Evolutionary conservation across 2,888 invertebrate genomes (phyloP), one percentile per base, ranked within the genome.

Genomic region (Drosophila recens): DNA sequence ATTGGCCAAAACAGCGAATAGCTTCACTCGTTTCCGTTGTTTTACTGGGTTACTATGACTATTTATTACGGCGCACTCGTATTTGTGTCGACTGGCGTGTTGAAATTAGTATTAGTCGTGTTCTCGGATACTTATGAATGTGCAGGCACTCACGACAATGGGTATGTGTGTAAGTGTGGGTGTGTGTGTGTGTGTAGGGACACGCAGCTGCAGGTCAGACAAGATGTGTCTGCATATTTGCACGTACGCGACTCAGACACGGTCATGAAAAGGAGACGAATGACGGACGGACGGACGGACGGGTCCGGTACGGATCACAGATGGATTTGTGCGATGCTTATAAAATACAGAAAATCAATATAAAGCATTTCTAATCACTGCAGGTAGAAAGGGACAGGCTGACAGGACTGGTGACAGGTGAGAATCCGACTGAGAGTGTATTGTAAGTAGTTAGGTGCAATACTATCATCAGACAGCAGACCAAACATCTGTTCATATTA

Each of bases 11-110:
- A 74, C 54, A 68, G 53, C 74, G 49, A 59, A 74, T 61, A 83
- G 73, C 66, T 66, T 80, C 76, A 77, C 38, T 38, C 42, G 40
- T 48, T 40, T 57, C 38, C 38, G 8, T 53, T 53, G 46, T 59
- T 72, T 73, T 36, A 66, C 63, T 67, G 56, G 69, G 85, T 87
- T 85, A 80, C 87, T 89, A 80, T 82, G 89, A 71, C 89, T 87
- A 85, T 89, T 89, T 88, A 80, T 72, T 75, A 70, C 72, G 64
- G 76, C 72, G 30, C 66, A 81, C 79, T 86, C 73, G 72, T 82
- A 83, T 89, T 89, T 79, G 72, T 86, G 82, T 68, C 80, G 79
- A 69, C 33, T 59, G 63, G 49, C 59, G 57, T 56, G 56, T 71
- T 64, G 46, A 61, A 78, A 79, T 78, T 79, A 70, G 71, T 67